Evolutionary conservation across 1,140 invertebrate genomes (phyloP).

Genomic region (Yoshiicerus persimilis): DNA sequence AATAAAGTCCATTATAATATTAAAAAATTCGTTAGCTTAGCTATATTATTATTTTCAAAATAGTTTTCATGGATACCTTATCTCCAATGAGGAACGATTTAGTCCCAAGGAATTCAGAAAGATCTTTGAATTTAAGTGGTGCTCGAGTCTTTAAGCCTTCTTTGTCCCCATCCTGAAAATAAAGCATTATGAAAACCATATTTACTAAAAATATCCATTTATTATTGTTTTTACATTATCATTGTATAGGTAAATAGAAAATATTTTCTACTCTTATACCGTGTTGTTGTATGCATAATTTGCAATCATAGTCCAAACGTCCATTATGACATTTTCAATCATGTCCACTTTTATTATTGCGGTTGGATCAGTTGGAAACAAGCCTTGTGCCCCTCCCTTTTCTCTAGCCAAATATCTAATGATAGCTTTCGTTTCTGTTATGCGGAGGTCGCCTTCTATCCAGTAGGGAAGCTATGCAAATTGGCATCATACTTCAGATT

Average conservation of each 20-base stretch:
- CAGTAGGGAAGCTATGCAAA: slow-evolving; percentile 42
- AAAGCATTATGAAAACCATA: too few species aligned
- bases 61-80: background rate
- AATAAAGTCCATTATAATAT: too few species aligned
- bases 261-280: too few species aligned
- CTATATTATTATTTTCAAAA: background rate
- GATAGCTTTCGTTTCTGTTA: slow-evolving; percentile 35
- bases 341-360: background rate
- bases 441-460: slow-evolving; percentile 29
- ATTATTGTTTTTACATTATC: too few species aligned
- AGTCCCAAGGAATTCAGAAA: background rate
- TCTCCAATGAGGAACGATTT: background rate
- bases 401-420: background rate
- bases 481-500: too few species aligned
- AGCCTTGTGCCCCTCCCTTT: background rate
- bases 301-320: background rate
- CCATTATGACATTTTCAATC: background rate
- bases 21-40: too few species aligned
- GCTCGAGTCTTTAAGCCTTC: background rate
- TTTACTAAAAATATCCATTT: background rate
- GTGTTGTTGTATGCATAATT: background rate
- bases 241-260: too few species aligned
- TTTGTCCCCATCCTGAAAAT: background rate
- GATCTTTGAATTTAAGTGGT: background rate
- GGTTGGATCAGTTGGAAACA: background rate